Conservation (phyloP, 2,113 vertebrate genomes). For the Brachyhypopomus gauderio region DNA sequence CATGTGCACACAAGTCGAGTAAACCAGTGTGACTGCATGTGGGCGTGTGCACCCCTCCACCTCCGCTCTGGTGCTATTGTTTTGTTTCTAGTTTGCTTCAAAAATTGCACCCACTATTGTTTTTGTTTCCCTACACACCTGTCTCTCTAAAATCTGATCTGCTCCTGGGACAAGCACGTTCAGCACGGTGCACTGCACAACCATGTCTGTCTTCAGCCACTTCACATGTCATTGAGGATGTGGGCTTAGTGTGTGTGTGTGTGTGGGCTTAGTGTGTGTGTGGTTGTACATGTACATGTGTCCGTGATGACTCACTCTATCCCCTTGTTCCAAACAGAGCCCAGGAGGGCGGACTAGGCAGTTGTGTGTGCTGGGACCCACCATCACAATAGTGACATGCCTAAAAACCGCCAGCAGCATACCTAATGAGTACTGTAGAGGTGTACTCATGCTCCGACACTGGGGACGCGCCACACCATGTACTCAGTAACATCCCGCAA, state of each 20-base stretch:
- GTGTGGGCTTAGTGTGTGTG: constrained; percentile 5
- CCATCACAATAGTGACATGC: constrained; percentile 60
- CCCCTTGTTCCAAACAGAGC: constrained; percentile 30
- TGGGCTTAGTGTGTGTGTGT: background rate
- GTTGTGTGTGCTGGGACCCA: constrained; percentile 46
- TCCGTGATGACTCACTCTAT: constrained; percentile 46
- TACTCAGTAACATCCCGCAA: background rate
- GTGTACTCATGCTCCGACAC: constrained; percentile 22
- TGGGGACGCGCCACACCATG: background rate
- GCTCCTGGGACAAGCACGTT: background rate
- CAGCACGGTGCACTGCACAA: background rate
- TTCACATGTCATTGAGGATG: background rate
- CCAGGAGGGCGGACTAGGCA: constrained; percentile 9
- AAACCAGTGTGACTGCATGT: constrained; percentile 9
- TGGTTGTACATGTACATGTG: constrained; percentile 26
- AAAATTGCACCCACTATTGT: too few species aligned
- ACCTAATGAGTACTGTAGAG: constrained; percentile 61
- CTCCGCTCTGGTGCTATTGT: too few species aligned
- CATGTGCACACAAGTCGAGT: constrained; percentile 11
- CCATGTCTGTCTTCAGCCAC: background rate
- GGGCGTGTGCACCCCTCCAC: constrained; percentile 27
- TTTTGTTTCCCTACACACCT: too few species aligned
- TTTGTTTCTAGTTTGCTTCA: too few species aligned
- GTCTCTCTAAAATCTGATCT: background rate
- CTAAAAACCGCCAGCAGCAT: constrained; percentile 61